Base-by-base conservation (phyloP, 2,797 vertebrate genomes). In the Trachurus trachurus region DNA sequence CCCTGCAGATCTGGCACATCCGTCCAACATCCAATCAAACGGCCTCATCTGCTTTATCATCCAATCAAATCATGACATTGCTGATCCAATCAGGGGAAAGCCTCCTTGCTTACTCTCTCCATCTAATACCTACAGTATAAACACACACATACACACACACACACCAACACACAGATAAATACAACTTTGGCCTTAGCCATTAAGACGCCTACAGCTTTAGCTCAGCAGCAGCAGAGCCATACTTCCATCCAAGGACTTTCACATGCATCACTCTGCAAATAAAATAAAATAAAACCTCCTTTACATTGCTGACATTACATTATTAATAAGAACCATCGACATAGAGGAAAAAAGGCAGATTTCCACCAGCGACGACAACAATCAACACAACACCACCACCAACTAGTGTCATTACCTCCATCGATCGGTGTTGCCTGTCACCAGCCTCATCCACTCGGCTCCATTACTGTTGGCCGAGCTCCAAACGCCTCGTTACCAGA, bases 51-150 rank as follows among this genome's bases (percentile, higher is more conserved):
- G 39, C 64, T 69, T 57, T 21, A 68, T 78, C 78, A 76, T 88
- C 88, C 85, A 91, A 89, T 91, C 81, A 84, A 89, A 81, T 72
- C 59, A 40, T 11, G 10, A 42, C 57, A 45, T 22, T 17, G 45
- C 42, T 2, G 44, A 87, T 85, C 85, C 89, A 87, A 86, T 89
- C 84, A 76, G 66, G 77, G 70, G 80, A 74, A 88, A 71, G 63
- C 82, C 79, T 59, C 17, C 47, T 76, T 82, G 72, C 90, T 76
- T 29, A 79, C 81, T 57, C 59, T 64, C 0, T n/a, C 26, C 22
- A 13, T 82, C 70, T 73, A 66, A 82, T 61, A 44, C 70, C 11
- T 31, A 66, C n/a, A 37, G 19, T 37, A 78, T 68, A 54, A 54
- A 62, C 69, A 72, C 34, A 71, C 50, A 71, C 34, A 54, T 31